phyloP scores from a whole-genome alignment of 2,113 vertebrate genomes.

The Pseudonaja textilis region DNA sequence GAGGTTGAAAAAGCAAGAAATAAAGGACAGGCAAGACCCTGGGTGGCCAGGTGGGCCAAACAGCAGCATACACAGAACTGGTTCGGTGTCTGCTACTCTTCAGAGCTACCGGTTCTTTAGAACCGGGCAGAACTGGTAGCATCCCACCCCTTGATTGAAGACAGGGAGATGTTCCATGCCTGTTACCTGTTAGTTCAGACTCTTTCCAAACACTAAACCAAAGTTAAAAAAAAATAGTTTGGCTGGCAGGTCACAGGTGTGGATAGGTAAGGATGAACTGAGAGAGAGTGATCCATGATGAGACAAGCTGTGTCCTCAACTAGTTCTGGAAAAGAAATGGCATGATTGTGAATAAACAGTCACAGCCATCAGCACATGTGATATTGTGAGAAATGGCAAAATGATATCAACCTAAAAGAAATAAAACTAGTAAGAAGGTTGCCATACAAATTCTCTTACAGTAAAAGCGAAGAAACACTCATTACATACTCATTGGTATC shows the following conservation, averaged over 20 bases:
- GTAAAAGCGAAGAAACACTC: neutral
- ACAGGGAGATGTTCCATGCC: neutral
- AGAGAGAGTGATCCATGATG: neutral
- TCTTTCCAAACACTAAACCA: neutral
- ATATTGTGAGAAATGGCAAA: neutral
- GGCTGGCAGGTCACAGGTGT: neutral
- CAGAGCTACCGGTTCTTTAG: too few relatives aligned
- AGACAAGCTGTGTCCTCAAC: neutral
- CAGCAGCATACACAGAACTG: too few relatives aligned
- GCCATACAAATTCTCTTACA: neutral
- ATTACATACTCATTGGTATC: neutral
- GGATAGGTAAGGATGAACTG: neutral
- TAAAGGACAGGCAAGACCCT: too few relatives aligned
- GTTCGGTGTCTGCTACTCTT: too few relatives aligned
- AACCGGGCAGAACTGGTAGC: too few relatives aligned
- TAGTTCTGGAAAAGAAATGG: neutral
- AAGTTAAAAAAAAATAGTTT: neutral
- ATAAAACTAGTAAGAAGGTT: neutral
- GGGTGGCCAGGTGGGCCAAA: too few relatives aligned
- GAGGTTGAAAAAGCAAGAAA: too few relatives aligned
- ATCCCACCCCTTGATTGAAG: too few relatives aligned
- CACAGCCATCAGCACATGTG: neutral
- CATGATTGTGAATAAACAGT: neutral
- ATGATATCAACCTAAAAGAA: neutral
- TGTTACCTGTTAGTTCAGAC: neutral